Conservation (phyloP, 2,888 invertebrate species). For the Drosophila villosipedis region DNA sequence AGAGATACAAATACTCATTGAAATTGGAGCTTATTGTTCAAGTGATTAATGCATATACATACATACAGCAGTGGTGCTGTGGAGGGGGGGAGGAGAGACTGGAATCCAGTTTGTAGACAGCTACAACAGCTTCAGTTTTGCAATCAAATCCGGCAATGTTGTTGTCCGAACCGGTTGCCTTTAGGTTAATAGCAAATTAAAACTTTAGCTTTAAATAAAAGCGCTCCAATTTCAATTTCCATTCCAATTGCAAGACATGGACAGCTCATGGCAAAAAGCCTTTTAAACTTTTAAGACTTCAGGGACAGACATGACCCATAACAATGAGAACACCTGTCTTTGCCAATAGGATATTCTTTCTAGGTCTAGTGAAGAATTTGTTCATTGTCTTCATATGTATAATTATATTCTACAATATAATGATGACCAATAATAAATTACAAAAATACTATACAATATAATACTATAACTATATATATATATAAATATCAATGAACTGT, state of each 20-base stretch:
- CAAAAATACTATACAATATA: not conserved
- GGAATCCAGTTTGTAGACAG: conserved; percentile 8
- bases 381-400: not conserved
- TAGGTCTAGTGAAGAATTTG: not conserved
- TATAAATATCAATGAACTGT: not conserved
- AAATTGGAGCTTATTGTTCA: conserved; percentile 30
- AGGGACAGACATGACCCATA: conserved; percentile 20
- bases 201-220: conserved; percentile 8
- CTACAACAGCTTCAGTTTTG: conserved; percentile 40
- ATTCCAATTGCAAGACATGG: conserved; percentile 21
- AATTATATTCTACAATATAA: too few relatives aligned
- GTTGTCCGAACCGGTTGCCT: conserved; percentile 41
- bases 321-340: conserved; percentile 1
- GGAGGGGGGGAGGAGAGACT: not conserved
- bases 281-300: conserved; percentile 1
- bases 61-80: not conserved
- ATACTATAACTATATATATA: not conserved
- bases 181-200: conserved; percentile 24
- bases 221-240: conserved; percentile 44
- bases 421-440: not conserved
- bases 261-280: conserved; percentile 8
- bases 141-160: conserved; percentile 44
- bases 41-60: conserved; percentile 26
- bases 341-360: not conserved
- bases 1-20: conserved; percentile 1